A percentile compares a stretch with the other conserved stretches of the same genome.
Conservation (phyloP, 1,140 invertebrate genomes). For the Ceratina australensis region DNA sequence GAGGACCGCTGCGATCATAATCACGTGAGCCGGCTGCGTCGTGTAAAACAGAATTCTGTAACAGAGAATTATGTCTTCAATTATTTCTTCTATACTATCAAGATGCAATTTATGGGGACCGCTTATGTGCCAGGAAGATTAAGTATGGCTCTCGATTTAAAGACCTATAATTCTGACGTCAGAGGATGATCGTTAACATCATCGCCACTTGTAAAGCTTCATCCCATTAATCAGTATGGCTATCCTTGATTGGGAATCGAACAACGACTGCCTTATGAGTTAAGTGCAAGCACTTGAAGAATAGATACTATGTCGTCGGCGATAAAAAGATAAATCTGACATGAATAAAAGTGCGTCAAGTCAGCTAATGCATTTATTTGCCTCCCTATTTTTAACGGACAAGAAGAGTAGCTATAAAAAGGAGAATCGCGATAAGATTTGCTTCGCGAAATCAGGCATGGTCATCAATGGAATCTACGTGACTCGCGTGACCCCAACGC, state of each 20-base stretch:
- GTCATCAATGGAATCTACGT: background rate
- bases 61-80: conserved; percentile 41
- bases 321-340: background rate
- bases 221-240: background rate
- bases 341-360: background rate
- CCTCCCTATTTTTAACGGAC: too few relatives aligned
- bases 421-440: background rate
- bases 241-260: background rate
- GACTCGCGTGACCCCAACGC: conserved; percentile 26
- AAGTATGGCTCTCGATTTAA: background rate
- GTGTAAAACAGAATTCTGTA: conserved; percentile 85
- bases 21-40: conserved; percentile 87
- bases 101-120: background rate
- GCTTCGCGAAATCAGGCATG: background rate
- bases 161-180: conserved; percentile 9
- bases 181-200: background rate
- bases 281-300: background rate
- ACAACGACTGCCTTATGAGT: background rate
- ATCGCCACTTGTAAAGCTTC: background rate
- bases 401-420: background rate
- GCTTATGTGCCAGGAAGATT: background rate
- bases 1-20: conserved; percentile 83
- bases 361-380: too few relatives aligned
- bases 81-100: background rate
- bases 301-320: background rate